Evolutionary conservation across 2,888 invertebrate genomes (phyloP).

Genomic region (Campaea margaritaria): DNA sequence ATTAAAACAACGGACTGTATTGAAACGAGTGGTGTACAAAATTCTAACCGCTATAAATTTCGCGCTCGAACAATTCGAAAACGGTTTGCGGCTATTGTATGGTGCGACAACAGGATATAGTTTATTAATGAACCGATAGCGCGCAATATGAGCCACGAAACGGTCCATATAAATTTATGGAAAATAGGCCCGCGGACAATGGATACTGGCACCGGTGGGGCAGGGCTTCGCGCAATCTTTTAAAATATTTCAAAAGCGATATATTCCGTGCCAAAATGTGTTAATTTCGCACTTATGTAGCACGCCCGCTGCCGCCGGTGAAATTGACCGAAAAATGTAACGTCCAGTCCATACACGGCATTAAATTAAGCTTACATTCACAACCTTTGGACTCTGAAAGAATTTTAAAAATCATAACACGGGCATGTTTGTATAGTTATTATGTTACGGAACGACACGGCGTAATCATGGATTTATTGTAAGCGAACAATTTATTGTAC

Average conservation of each 20-base stretch:
- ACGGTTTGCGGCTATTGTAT: slow-evolving; percentile 63
- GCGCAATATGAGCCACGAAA: slow-evolving; percentile 65
- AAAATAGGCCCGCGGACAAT: slow-evolving; percentile 68
- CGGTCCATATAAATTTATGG: slow-evolving; percentile 68
- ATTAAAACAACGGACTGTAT: slow-evolving; percentile 41
- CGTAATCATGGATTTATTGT: slow-evolving; percentile 35
- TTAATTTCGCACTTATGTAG: slow-evolving; percentile 68
- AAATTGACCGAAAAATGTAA: slow-evolving; percentile 63
- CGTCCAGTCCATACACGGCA: slow-evolving; percentile 56
- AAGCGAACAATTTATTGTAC: too few species aligned
- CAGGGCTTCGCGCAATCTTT: slow-evolving; percentile 63
- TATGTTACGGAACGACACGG: slow-evolving; percentile 42
- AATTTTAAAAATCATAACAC: slow-evolving; percentile 52
- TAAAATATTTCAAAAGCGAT: slow-evolving; percentile 68
- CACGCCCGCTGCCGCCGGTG: slow-evolving; percentile 53
- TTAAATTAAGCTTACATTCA: slow-evolving; percentile 65
- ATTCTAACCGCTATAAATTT: slow-evolving; percentile 67
- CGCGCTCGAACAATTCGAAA: slow-evolving; percentile 60
- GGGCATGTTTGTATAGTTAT: slow-evolving; percentile 45
- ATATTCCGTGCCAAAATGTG: slow-evolving; percentile 70
- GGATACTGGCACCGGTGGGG: slow-evolving; percentile 57
- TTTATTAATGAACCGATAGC: slow-evolving; percentile 77
- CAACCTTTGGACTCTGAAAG: slow-evolving; percentile 38
- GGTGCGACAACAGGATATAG: slow-evolving; percentile 65
- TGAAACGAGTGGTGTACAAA: slow-evolving; percentile 56